Conservation (phyloP, 2,797 vertebrate genomes). For the Pristis pectinata region DNA sequence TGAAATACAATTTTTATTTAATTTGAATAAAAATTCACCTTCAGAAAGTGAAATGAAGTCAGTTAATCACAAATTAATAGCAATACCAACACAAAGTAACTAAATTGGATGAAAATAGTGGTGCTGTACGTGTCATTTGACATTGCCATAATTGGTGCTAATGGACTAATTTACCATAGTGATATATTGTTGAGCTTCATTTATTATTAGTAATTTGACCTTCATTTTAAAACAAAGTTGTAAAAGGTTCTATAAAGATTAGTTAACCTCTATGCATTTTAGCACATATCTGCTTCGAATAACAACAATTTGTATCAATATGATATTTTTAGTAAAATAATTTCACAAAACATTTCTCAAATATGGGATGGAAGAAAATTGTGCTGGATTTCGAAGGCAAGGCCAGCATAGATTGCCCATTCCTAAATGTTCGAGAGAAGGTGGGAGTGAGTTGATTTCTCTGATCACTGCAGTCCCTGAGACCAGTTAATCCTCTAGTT, state of each 20-base stretch:
- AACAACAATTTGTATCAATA: not conserved
- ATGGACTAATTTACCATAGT: conserved; percentile 27
- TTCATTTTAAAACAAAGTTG: conserved; percentile 11
- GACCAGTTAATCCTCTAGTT: too few relatives aligned
- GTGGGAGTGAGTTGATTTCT: too few relatives aligned
- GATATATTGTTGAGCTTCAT: conserved; percentile 29
- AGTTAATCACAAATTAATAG: not conserved
- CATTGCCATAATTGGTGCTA: conserved; percentile 20
- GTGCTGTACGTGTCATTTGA: conserved; percentile 34
- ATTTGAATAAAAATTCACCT: conserved; percentile 12
- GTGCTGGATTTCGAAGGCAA: too few relatives aligned
- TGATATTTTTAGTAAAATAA: not conserved
- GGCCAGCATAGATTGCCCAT: too few relatives aligned
- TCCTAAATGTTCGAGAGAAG: too few relatives aligned
- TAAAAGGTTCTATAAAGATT: not conserved
- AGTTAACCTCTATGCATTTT: not conserved
- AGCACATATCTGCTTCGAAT: not conserved
- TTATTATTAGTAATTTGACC: conserved; percentile 34
- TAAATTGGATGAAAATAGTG: conserved; percentile 7
- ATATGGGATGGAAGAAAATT: not conserved
- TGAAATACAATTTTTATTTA: not conserved
- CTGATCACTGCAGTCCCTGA: too few relatives aligned
- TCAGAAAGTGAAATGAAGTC: not conserved
- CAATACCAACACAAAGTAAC: conserved; percentile 34
- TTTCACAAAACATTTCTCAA: not conserved